Percentiles rank a stretch among this genome's conserved stretches.
phyloP scores from a whole-genome alignment of 2,113 vertebrate genomes.

The Cyanoramphus novaezelandiae region DNA sequence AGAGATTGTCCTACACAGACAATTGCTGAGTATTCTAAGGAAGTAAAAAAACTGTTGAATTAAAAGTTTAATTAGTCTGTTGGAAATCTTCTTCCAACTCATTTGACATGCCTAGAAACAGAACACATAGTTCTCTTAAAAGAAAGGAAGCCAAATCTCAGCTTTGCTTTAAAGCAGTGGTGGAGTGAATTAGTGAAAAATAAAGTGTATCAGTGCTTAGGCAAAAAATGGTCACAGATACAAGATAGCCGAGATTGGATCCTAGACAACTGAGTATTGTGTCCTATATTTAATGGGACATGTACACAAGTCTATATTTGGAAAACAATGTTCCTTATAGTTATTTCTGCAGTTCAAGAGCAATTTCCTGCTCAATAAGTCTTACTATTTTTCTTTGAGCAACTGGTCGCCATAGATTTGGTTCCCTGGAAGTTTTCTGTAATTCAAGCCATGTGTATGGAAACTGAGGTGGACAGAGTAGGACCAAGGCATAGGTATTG shows the following conservation, averaged over 20 bases:
- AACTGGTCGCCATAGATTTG: too few species aligned
- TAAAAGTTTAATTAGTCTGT: not conserved
- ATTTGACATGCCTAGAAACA: not conserved
- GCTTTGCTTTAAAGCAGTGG: not conserved
- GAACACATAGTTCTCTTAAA: not conserved
- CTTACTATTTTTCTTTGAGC: not conserved
- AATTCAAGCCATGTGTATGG: not conserved
- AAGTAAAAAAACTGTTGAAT: not conserved
- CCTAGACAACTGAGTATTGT: not conserved
- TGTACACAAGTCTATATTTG: not conserved
- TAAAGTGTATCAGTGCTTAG: not conserved
- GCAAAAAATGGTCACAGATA: not conserved
- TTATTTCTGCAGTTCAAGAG: not conserved
- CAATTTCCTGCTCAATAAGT: not conserved
- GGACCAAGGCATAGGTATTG: not conserved
- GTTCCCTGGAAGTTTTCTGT: not conserved
- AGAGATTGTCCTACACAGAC: not conserved
- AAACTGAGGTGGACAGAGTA: not conserved
- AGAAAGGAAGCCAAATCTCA: not conserved
- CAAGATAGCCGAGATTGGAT: not conserved
- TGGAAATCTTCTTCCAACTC: not conserved
- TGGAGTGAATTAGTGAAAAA: not conserved
- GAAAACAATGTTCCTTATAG: not conserved
- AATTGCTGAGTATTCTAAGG: not conserved
- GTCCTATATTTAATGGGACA: not conserved